These are phyloP conservation scores for Cataglyphis hispanica DNA, from an alignment of 1,140 invertebrate species.

Conservation along the genomic window DNA sequence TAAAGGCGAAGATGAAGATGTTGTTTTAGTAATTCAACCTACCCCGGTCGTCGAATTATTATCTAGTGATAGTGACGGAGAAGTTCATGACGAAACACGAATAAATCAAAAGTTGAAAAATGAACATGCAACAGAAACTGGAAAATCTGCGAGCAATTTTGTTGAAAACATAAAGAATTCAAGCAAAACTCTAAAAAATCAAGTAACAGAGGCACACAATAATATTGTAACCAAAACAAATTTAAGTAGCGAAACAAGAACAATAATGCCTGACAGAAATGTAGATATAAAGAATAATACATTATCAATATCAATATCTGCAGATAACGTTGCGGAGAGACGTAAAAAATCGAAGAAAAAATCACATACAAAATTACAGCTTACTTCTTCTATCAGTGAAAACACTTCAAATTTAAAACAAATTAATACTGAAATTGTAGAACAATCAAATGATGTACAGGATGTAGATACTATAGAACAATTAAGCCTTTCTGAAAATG, in stretches of 20 bases:
- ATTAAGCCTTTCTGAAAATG: background rate
- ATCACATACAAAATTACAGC: conserved; percentile 48
- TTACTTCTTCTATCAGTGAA: background rate
- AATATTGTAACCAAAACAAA: background rate
- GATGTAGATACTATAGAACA: background rate
- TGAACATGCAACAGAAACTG: conserved; percentile 65
- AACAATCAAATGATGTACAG: background rate
- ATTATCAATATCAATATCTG: conserved; percentile 56
- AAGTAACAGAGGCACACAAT: conserved; percentile 16
- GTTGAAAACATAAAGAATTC: conserved; percentile 22
- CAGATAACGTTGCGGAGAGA: conserved; percentile 30
- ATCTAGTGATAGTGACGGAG: conserved; percentile 82
- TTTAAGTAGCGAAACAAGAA: conserved; percentile 21
- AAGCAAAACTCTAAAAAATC: background rate
- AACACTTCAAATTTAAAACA: conserved; percentile 3
- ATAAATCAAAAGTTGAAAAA: conserved; percentile 75
- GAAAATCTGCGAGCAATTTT: conserved; percentile 1
- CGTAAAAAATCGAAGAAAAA: conserved; percentile 61
- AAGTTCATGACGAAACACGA: conserved; percentile 63
- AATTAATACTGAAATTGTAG: background rate
- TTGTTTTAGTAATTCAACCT: conserved; percentile 83
- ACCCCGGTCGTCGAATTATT: conserved; percentile 84
- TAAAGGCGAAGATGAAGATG: conserved; percentile 82
- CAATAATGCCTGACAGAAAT: conserved; percentile 52
- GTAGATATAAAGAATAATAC: conserved; percentile 42